phyloP scores from a whole-genome alignment of 2,888 invertebrate species.

The Troides aeacus region DNA sequence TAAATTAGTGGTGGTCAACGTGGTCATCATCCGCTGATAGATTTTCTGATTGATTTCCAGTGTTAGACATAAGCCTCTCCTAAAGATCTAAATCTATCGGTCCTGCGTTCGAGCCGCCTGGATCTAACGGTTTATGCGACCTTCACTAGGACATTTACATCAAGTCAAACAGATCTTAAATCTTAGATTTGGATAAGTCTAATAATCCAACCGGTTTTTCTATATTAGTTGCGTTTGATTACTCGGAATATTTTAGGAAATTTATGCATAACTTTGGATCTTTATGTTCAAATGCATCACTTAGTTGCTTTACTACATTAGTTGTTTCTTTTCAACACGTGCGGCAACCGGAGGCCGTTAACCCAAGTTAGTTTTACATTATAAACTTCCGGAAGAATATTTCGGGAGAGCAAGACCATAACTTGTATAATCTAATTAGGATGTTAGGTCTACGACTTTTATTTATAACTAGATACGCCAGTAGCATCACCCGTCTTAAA shows the following conservation, averaged over 20 bases:
- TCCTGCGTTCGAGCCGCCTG: no score
- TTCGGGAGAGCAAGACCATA: conserved; percentile 19
- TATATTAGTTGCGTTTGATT: no score
- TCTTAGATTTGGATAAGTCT: no score
- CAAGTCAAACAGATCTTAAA: no score
- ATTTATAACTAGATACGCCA: background rate
- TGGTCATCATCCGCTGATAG: no score
- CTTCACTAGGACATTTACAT: no score
- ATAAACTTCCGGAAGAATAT: conserved; percentile 22
- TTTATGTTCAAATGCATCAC: conserved; percentile 1
- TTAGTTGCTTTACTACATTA: conserved; percentile 4
- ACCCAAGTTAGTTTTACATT: conserved; percentile 13
- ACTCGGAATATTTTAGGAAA: background rate
- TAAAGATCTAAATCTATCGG: no score
- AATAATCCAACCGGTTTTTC: no score
- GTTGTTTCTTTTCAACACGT: conserved; percentile 15
- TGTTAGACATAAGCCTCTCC: no score
- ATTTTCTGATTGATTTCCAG: no score
- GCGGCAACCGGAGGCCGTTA: conserved; percentile 15
- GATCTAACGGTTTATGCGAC: no score
- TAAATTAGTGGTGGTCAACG: no score
- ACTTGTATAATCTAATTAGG: conserved; percentile 13
- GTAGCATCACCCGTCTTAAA: background rate
- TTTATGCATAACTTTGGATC: background rate
- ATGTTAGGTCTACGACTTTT: conserved; percentile 4